Base-by-base conservation (phyloP, 2,113 vertebrate genomes). In the Accipiter cooperii region DNA sequence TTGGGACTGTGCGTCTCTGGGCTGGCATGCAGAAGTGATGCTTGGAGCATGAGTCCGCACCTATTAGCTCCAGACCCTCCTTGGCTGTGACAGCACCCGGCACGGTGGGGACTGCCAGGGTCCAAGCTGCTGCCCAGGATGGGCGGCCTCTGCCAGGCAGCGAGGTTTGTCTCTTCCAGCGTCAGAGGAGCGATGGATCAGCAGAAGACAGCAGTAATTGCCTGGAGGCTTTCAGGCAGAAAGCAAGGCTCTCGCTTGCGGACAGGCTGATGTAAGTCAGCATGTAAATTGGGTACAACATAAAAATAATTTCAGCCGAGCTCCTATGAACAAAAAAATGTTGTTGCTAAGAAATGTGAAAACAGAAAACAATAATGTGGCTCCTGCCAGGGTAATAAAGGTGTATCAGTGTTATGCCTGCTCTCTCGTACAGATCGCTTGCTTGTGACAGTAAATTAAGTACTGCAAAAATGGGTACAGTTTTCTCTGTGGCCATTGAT, bases 321-420 rank as follows among this genome's bases (percentile, higher is more conserved):
- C 79, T 89, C 68, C 80, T 38, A 40, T 26, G 87, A 89, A 66
- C 69, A 84, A 87, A 94, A 90, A 78, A 68, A 13, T 33, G 38
- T 52, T 89, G 93, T 94, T 93, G 81, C 96, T 93, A 94, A 89
- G 94, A 94, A 96, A 96, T 93, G 89, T 55, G 87, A 78, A 93
- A 96, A 94, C 74, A 96, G 80, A 81, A 94, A 89, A 94, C 91
- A 96, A 82, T 95, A 89, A 95, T 9, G 80, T 87, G 73, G 84
- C 80, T 95, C 60, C 84, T 96, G 93, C 93, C 95, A 91, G 87
- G 81, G 84, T 77, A 94, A 94, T 94, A 58, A 46, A 77, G 89
- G 87, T 21, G 80, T 38, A 71, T 78, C 91, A 51, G 87, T 1
- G 1, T 74, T 84, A 47, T 42, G 93, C 71, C 92, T 46, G 77